A percentile compares a stretch with the other conserved stretches of the same genome.
These are phyloP conservation scores for Platycheirus albimanus DNA, from an alignment of 2,888 invertebrate genomes.

Conservation along the genomic window DNA sequence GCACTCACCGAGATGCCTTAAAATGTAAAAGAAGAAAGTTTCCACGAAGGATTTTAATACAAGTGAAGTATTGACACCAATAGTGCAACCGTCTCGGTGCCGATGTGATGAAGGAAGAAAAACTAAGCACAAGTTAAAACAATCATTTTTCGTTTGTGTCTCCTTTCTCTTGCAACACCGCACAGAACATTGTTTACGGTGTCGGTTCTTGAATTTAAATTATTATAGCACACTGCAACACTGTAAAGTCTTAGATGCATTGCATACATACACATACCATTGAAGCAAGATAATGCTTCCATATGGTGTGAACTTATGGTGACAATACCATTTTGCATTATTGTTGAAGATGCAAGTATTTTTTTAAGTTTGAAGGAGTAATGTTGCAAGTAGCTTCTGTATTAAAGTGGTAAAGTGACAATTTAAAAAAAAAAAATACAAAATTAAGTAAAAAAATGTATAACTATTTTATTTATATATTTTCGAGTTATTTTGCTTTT, in stretches of 20 bases:
- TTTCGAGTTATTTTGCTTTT: too few relatives aligned
- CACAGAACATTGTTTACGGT: conserved; percentile 66
- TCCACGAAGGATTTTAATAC: conserved; percentile 18
- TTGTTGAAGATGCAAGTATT: conserved; percentile 30
- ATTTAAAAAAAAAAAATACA: neutral
- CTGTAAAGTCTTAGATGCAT: neutral
- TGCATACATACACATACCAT: conserved; percentile 6
- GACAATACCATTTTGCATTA: conserved; percentile 51
- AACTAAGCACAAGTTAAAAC: conserved; percentile 50
- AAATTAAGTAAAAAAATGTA: too few relatives aligned
- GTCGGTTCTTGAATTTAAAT: conserved; percentile 71
- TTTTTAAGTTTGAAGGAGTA: conserved; percentile 13
- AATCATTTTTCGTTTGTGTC: conserved; percentile 51
- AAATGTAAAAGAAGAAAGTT: conserved; percentile 3
- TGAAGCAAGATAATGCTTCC: conserved; percentile 1
- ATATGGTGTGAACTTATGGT: conserved; percentile 8
- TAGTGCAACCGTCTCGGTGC: conserved; percentile 1
- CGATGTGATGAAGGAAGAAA: conserved; percentile 46
- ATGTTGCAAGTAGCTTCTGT: conserved; percentile 28
- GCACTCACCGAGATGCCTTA: neutral
- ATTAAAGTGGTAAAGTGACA: neutral
- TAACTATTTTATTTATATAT: too few relatives aligned
- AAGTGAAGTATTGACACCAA: conserved; percentile 54
- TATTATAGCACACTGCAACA: conserved; percentile 40
- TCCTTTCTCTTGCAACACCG: conserved; percentile 11